Base-by-base conservation (phyloP, 1,140 invertebrate species). In the Drosophila pallidifrons region DNA sequence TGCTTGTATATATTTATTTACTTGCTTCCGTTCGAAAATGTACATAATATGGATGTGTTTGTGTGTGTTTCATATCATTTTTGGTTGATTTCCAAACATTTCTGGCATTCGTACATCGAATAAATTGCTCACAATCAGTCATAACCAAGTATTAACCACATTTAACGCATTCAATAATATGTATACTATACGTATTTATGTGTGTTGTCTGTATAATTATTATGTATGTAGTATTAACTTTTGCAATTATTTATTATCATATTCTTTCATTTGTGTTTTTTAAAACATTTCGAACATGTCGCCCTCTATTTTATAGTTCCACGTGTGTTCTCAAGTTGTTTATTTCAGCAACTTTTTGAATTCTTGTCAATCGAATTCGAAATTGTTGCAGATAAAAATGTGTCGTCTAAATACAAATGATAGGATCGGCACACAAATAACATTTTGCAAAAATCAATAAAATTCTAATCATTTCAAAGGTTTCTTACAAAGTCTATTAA, bases 401-500 rank as follows among this genome's bases (percentile, higher is more conserved):
- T 45, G 47, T 25, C 20, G 10, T 46, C 41, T 25, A 61, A 64
- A 59, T 49, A 66, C 7, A 49, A 20, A 63, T 70, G 52, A 51
- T 72, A 60, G 41, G 32, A 46, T 61, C 51, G 71, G 64, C 59
- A 38, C 52, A 61, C 49, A 63, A 47, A 51, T 59, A 74, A 68
- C 75, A 59, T 60, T 83, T 54, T 71, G 46, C 41, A 66, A 66
- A 61, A 77, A 65, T 60, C 35, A 69, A 69, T 59, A 41, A 63
- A 70, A 46, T n/a, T 51, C 7, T 58, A 30, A 45, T 20, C 20
- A 32, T 35, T 61, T 63, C 8, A 68, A 49, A 59, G 45, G 16
- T 46, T 25, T 61, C 66, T 69, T 57, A 77, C 74, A 76, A 81
- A 74, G 47, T 89, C 81, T 89, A 89, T 89, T 85, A 76, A 72